These are phyloP conservation scores for Epinephelus coioides DNA, from an alignment of 2,797 vertebrate genomes.

Conservation along the genomic window DNA sequence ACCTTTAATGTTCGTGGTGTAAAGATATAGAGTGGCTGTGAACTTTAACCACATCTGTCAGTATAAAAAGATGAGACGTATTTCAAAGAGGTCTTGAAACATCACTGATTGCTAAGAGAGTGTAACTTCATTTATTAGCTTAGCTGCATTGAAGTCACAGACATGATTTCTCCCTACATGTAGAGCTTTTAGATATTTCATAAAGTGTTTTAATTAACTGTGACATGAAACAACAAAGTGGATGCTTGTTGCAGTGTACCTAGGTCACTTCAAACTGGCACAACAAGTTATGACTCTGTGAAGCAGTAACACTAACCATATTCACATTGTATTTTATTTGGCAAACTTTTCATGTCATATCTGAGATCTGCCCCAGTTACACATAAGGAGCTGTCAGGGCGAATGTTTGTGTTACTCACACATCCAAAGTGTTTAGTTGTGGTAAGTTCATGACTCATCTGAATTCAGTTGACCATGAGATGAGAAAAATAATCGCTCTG, in stretches of 20 bases:
- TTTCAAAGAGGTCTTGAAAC: not conserved
- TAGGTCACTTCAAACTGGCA: conserved; percentile 19
- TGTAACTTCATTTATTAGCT: not conserved
- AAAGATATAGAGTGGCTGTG: not conserved
- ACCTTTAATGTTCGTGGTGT: too few species aligned
- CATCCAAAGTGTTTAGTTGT: conserved; percentile 21
- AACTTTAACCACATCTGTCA: not conserved
- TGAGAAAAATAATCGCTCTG: conserved; percentile 45
- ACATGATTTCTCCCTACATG: too few species aligned
- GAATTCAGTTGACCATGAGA: conserved; percentile 53
- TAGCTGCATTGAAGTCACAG: not conserved
- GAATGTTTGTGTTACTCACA: conserved; percentile 53
- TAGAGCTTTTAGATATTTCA: not conserved
- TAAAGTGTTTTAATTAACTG: not conserved
- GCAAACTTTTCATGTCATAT: conserved; percentile 30
- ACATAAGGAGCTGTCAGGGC: conserved; percentile 8
- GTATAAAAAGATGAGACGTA: not conserved
- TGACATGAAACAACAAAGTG: not conserved
- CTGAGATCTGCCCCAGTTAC: conserved; percentile 45
- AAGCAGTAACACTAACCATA: conserved; percentile 29
- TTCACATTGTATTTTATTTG: conserved; percentile 45
- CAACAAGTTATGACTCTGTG: conserved; percentile 28
- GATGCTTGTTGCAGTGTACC: not conserved
- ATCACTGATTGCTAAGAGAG: not conserved
- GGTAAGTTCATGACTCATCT: conserved; percentile 64